Base-by-base conservation (phyloP, 2,888 invertebrate species). In the Nomada fucata region DNA sequence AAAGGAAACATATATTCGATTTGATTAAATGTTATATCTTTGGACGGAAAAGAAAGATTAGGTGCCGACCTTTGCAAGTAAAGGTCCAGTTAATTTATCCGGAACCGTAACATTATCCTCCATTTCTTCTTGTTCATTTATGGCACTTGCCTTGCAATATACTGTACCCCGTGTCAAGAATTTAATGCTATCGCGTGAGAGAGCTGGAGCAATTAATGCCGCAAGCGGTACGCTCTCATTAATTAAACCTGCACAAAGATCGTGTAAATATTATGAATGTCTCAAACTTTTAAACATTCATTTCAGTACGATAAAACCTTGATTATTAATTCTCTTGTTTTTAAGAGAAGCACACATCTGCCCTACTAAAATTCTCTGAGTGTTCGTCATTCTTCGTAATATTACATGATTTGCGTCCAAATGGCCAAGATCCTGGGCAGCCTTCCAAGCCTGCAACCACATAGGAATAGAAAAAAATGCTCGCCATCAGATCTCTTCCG, bases 361-460 rank as follows among this genome's bases (percentile, higher is more conserved):
- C 23, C 90, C 90, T 2, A 90, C 90, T 76, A 90, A 76, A 79
- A 90, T 90, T 83, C 90, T 88, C 71, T 90, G 90, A 57, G 85
- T 79, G 84, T 90, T 89, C 50, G 90, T 89, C 90, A 90, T 89
- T 79, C 90, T 82, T 69, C 84, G 82, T 59, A 90, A 85, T 76
- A 90, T 90, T 60, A 88, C 76, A 68, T 86, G 88, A 84, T 90
- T 89, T 18, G 88, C 84, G 76, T 90, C 88, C 65, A 82, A 83
- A 75, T 83, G 68, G 9, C 72, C 73, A 44, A 71, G 63, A 72
- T 90, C 86, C 68, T 79, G 87, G 29, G 82, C 82, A 50, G 29
- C 64, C 85, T 86, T 90, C 86, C 86, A 88, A 68, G 84, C 47
- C 90, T 76, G 70, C 36, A 67, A 69, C 74, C 74, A 68, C 52